Evolutionary conservation across 2,113 vertebrate genomes (phyloP).

Genomic region (Beaufortia kweichowensis): DNA sequence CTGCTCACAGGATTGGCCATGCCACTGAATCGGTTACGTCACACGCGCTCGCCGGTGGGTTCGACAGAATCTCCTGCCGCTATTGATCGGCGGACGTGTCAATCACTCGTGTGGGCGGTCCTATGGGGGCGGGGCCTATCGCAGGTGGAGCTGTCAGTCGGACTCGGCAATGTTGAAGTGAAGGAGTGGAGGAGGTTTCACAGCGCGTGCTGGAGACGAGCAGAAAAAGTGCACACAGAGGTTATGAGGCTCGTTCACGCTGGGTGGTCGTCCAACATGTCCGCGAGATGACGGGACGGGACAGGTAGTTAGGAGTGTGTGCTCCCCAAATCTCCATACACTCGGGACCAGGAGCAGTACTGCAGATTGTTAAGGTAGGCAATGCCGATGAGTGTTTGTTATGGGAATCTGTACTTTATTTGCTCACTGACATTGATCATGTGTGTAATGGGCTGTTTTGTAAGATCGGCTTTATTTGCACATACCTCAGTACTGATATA

Average conservation of each 20-base stretch:
- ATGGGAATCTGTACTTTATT: background rate
- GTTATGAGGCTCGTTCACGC: constrained; percentile 26
- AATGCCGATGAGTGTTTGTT: background rate
- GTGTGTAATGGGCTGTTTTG: background rate
- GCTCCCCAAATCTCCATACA: background rate
- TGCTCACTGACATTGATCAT: background rate
- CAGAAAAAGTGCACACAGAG: background rate
- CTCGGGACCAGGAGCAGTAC: background rate
- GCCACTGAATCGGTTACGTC: constrained; percentile 23
- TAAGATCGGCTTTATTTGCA: background rate
- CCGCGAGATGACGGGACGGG: constrained; percentile 48
- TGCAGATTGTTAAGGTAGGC: constrained; percentile 1
- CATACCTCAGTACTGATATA: background rate
- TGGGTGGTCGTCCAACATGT: background rate
- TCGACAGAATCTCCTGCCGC: constrained; percentile 52
- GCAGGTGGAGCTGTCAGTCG: constrained; percentile 46
- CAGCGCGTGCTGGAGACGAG: background rate
- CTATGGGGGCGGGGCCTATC: constrained; percentile 59
- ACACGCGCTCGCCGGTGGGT: constrained; percentile 39
- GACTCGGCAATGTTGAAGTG: constrained; percentile 34
- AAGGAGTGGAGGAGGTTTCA: constrained; percentile 29
- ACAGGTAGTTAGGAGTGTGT: constrained; percentile 41
- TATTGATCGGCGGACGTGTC: constrained; percentile 49
- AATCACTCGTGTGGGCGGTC: constrained; percentile 52
- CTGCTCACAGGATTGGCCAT: constrained; percentile 40